These are phyloP conservation scores for Nothocercus julius DNA, from an alignment of 2,113 vertebrate genomes.

Conservation along the genomic window DNA sequence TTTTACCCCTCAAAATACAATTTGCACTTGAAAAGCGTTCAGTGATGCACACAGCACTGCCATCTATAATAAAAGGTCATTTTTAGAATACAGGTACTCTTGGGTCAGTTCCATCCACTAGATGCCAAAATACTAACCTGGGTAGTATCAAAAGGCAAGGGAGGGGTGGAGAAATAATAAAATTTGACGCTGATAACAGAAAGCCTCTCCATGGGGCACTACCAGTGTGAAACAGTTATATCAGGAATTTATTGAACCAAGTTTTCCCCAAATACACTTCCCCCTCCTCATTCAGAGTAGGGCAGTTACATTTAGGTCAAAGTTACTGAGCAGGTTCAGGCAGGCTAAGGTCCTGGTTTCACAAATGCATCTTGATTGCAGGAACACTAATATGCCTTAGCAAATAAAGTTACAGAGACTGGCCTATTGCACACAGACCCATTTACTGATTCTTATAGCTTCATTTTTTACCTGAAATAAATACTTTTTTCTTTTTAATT, in stretches of 20 bases:
- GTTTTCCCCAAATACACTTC: neutral
- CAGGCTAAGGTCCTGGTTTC: neutral
- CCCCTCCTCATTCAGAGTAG: neutral
- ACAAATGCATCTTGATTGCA: neutral
- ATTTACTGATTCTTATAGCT: neutral
- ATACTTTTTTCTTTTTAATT: neutral
- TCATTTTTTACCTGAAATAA: neutral
- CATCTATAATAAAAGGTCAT: neutral
- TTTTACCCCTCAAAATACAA: neutral
- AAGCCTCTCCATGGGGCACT: neutral
- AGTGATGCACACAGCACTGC: neutral
- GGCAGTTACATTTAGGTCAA: neutral
- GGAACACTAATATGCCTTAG: neutral
- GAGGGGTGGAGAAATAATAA: rapidly evolving
- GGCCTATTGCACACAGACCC: neutral
- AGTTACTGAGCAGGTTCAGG: neutral
- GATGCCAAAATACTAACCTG: neutral
- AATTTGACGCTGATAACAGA: neutral
- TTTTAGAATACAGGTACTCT: neutral
- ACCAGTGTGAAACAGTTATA: neutral
- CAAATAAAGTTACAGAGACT: neutral
- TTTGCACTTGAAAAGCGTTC: neutral
- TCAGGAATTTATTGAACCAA: neutral
- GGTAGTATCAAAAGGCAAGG: neutral
- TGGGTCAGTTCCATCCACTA: neutral